phyloP scores from a whole-genome alignment of 2,888 invertebrate genomes.

The Cataglyphis livida region DNA sequence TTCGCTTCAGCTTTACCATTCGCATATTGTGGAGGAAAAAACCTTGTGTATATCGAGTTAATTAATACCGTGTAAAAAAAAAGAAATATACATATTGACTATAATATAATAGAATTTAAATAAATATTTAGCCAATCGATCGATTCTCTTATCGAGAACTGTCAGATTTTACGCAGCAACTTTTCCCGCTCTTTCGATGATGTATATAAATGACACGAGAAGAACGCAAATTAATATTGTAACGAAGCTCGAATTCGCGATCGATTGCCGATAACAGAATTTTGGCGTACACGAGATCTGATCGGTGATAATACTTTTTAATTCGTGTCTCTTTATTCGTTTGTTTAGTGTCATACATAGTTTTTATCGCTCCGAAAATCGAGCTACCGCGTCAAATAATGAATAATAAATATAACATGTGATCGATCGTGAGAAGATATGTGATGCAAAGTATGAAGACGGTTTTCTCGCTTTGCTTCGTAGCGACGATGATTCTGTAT shows the following conservation, averaged over 20 bases:
- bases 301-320: not conserved
- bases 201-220: not conserved
- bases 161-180: not conserved
- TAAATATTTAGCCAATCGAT: constrained; percentile 1
- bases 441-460: not conserved
- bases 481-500: not conserved
- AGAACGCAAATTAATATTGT: not conserved
- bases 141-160: not conserved
- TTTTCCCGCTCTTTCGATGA: constrained; percentile 36
- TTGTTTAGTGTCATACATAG: not conserved
- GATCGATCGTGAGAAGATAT: not conserved
- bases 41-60: not conserved
- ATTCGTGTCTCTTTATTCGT: not conserved
- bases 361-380: not conserved
- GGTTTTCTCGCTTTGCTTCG: not conserved
- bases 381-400: not conserved
- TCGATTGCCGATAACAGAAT: not conserved
- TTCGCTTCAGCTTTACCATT: constrained; percentile 38
- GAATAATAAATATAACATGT: not conserved
- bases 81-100: not conserved
- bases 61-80: constrained; percentile 9
- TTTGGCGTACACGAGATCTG: not conserved
- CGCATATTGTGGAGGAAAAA: not conserved
- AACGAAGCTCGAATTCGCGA: not conserved
- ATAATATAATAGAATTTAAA: not conserved